These are phyloP conservation scores for Oncorhynchus masou DNA, from an alignment of 2,113 vertebrate species.

Conservation along the genomic window DNA sequence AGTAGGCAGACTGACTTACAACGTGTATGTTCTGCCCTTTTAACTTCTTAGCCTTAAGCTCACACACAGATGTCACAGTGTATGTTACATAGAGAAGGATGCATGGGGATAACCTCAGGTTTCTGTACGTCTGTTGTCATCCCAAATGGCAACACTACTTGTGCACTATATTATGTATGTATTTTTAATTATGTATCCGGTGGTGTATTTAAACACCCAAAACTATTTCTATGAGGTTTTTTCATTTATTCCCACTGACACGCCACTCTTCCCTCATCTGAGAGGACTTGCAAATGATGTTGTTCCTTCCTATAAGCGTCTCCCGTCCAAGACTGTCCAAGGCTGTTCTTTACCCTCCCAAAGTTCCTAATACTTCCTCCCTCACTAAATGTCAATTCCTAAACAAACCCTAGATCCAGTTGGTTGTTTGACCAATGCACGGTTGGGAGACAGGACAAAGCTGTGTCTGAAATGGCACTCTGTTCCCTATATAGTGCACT, in stretches of 20 bases:
- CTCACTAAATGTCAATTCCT: background rate
- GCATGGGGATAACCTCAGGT: background rate
- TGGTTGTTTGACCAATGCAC: constrained; percentile 1
- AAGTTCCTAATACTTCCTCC: background rate
- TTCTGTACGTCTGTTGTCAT: background rate
- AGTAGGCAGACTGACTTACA: background rate
- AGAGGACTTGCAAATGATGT: constrained; percentile 5
- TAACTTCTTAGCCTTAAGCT: background rate
- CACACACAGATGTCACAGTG: too few species aligned
- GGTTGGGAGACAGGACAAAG: too few species aligned
- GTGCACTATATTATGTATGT: background rate
- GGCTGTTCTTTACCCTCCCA: constrained; percentile 4
- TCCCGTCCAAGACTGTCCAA: constrained; percentile 6
- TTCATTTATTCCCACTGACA: background rate
- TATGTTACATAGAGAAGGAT: background rate
- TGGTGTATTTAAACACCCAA: background rate
- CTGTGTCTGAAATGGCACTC: too few species aligned
- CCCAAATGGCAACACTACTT: background rate
- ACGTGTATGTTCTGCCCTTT: background rate
- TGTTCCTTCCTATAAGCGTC: constrained; percentile 2
- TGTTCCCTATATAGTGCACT: too few species aligned
- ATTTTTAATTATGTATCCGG: background rate
- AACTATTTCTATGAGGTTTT: background rate
- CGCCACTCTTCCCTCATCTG: background rate
- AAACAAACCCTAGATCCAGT: constrained; percentile 13